Evolutionary conservation across 1,140 invertebrate species (phyloP), one percentile per base, ranked within the genome.

Genomic region (Drosophila gunungcola): DNA sequence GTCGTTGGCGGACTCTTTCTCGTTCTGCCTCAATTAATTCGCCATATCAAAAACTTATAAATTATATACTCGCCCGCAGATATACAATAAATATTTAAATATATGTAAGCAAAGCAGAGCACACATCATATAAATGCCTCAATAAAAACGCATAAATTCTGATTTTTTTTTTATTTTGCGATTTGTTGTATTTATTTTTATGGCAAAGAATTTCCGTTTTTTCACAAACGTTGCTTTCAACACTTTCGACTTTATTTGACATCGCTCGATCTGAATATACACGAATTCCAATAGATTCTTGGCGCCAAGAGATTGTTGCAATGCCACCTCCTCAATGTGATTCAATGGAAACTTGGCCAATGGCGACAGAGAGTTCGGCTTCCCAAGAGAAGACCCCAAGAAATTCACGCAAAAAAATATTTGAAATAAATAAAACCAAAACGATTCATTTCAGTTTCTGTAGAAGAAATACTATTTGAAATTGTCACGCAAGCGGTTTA

Each of bases 231-330:
- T 45, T 58, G 48, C 62, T 86, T 88, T 86, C 77, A 74, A 88
- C 83, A 88, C 79, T 76, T 82, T 80, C 51, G 41, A 54, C 34
- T 54, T 43, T 43, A 63, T 72, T 69, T 80, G 76, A 83, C 80
- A 84, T 76, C 80, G 62, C 39, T 57, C 51, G 49, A 42, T 57
- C 41, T 61, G 38, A 63, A 43, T 57, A 76, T 53, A 78, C 38
- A 64, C 46, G 62, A 60, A 70, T 64, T 83, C 67, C 78, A 83
- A 72, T 79, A 86, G 79, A 83, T 75, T 86, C 79, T 64, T 89
- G 83, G 83, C 83, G 83, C 83, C 83, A 73, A 88, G 43, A 56
- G 55, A 83, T 86, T 86, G 75, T 72, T 55, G 83, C 83, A 86
- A 86, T 88, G 56, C 27, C 56, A 55, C 46, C 49, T 21, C 29